phyloP scores from a whole-genome alignment of 2,888 invertebrate genomes.

The Eilema caniola region DNA sequence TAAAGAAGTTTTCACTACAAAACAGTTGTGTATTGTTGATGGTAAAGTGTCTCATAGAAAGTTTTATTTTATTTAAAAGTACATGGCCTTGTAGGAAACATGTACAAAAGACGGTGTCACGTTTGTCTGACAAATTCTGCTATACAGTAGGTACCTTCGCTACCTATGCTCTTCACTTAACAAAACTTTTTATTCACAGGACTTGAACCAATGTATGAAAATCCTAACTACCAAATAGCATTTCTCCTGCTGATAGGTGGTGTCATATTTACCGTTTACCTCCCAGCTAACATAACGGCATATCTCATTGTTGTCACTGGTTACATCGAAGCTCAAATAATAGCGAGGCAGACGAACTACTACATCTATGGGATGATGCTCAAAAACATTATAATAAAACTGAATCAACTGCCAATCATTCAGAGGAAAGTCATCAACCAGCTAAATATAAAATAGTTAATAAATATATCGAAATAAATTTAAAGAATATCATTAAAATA shows the following conservation, averaged over 20 bases:
- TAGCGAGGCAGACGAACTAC: constrained; percentile 29
- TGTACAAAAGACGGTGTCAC: too few relatives aligned
- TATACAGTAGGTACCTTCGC: too few relatives aligned
- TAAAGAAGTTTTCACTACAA: too few relatives aligned
- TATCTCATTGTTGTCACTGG: constrained; percentile 31
- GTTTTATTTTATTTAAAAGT: too few relatives aligned
- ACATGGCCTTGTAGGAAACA: too few relatives aligned
- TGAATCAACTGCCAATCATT: not conserved
- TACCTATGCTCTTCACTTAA: not conserved
- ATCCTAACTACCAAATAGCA: constrained; percentile 29
- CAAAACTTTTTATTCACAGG: constrained; percentile 14
- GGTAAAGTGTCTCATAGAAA: too few relatives aligned
- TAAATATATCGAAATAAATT: constrained; percentile 14
- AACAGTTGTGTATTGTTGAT: too few relatives aligned
- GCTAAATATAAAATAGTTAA: constrained; percentile 12
- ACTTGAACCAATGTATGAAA: constrained; percentile 28
- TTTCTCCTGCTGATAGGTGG: constrained; percentile 15
- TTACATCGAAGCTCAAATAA: constrained; percentile 28
- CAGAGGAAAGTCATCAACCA: not conserved
- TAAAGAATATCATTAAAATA: constrained; percentile 44
- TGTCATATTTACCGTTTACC: constrained; percentile 17
- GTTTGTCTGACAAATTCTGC: too few relatives aligned
- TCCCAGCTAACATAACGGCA: constrained; percentile 21
- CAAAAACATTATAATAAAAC: not conserved
- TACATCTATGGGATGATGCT: constrained; percentile 25